These are phyloP conservation scores for Melieria picta DNA, from an alignment of 2,888 invertebrate genomes.

Conservation along the genomic window DNA sequence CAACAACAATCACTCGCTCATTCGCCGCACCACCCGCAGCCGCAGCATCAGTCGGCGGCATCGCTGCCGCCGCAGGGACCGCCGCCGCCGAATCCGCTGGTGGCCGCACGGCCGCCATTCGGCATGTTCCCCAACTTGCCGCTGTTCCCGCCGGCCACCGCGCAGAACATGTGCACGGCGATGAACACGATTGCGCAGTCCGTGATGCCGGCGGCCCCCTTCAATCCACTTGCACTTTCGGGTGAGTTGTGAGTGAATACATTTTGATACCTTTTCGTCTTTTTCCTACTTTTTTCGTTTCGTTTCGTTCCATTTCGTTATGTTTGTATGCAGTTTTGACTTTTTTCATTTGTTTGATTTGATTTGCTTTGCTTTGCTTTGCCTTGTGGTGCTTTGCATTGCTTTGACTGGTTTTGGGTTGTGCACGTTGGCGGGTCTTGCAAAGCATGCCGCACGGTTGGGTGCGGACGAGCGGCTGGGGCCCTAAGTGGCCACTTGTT, in stretches of 20 bases:
- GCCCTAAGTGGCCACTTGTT: background rate
- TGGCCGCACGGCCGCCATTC: slow-evolving; percentile 62
- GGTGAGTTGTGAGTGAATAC: slow-evolving; percentile 57
- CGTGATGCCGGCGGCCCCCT: slow-evolving; percentile 83
- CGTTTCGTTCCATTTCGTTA: background rate
- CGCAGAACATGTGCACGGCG: slow-evolving; percentile 80
- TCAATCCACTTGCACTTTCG: slow-evolving; percentile 88
- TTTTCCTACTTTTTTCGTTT: background rate
- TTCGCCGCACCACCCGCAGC: slow-evolving; percentile 37
- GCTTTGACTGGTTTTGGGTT: background rate
- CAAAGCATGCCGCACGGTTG: background rate
- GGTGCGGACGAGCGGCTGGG: slow-evolving; percentile 8
- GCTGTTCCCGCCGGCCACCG: slow-evolving; percentile 68
- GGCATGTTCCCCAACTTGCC: slow-evolving; percentile 66
- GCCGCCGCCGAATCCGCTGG: slow-evolving; percentile 57
- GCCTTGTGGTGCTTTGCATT: slow-evolving; percentile 35
- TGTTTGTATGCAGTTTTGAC: background rate
- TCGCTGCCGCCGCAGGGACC: slow-evolving; percentile 34
- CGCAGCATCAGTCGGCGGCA: slow-evolving; percentile 37
- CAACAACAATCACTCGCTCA: slow-evolving; percentile 32
- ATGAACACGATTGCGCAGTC: slow-evolving; percentile 84
- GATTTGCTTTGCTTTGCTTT: slow-evolving; percentile 12
- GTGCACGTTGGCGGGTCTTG: background rate
- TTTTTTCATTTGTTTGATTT: background rate
- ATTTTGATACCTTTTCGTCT: slow-evolving; percentile 29